Percentiles rank a stretch among this genome's conserved stretches.
Conservation (phyloP, 2,888 invertebrate species). For the Lottia gigantea region DNA sequence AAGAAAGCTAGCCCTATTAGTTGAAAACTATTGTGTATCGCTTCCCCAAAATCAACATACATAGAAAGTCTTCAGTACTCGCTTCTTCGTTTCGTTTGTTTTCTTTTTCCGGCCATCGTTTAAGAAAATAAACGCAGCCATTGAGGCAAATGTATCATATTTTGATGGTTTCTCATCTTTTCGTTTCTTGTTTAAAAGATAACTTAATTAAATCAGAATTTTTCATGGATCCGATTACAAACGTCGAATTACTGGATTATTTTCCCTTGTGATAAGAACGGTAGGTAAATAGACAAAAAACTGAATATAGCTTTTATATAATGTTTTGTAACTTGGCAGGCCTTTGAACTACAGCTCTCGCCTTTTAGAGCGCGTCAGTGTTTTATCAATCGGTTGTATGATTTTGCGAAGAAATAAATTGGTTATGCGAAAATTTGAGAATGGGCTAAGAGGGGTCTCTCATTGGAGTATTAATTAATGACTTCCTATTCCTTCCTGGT, state of each 20-base stretch:
- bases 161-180: slow-evolving; percentile 19
- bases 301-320: too few relatives aligned
- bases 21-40: background rate
- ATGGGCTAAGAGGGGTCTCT: too few relatives aligned
- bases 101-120: slow-evolving; percentile 11
- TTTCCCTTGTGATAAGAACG: background rate
- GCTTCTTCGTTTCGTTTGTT: slow-evolving; percentile 15
- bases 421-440: too few relatives aligned
- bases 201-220: background rate
- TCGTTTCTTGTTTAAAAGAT: slow-evolving; percentile 14
- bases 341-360: too few relatives aligned
- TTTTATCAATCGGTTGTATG: too few relatives aligned
- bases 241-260: background rate
- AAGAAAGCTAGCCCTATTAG: background rate
- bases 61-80: slow-evolving; percentile 5
- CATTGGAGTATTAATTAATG: too few relatives aligned
- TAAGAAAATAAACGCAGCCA: slow-evolving; percentile 24
- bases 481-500: too few relatives aligned
- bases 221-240: background rate
- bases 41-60: background rate
- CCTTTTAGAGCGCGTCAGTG: too few relatives aligned
- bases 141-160: slow-evolving; percentile 17
- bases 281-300: too few relatives aligned
- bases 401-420: too few relatives aligned
- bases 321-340: too few relatives aligned